These are phyloP conservation scores for Troides helena DNA, from an alignment of 2,888 invertebrate species.

Conservation along the genomic window DNA sequence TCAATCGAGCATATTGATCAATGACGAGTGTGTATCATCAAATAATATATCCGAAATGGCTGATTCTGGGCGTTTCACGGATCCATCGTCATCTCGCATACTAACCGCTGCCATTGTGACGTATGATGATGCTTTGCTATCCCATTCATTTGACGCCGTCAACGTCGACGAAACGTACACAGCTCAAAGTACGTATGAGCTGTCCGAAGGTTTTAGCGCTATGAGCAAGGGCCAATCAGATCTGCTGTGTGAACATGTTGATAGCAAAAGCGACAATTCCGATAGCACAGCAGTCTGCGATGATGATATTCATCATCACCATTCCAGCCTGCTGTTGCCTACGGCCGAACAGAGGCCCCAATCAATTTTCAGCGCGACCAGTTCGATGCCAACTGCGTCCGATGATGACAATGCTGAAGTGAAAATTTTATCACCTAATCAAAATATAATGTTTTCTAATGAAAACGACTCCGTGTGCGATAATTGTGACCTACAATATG, in stretches of 20 bases:
- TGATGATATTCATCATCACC: slow-evolving; percentile 34
- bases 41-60: slow-evolving; percentile 62
- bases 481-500: slow-evolving; percentile 70
- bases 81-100: slow-evolving; percentile 65
- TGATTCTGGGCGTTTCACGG: slow-evolving; percentile 70
- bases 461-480: slow-evolving; percentile 56
- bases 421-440: slow-evolving; percentile 40
- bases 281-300: slow-evolving; percentile 67
- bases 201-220: slow-evolving; percentile 36
- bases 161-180: slow-evolving; percentile 51
- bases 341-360: no score
- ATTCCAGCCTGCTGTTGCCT: no score
- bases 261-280: slow-evolving; percentile 65
- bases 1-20: slow-evolving; percentile 44
- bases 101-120: slow-evolving; percentile 50
- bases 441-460: slow-evolving; percentile 35
- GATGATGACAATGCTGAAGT: slow-evolving; percentile 46
- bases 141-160: slow-evolving; percentile 61
- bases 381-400: slow-evolving; percentile 53
- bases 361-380: no score
- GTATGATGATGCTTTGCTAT: slow-evolving; percentile 68
- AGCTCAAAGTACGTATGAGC: slow-evolving; percentile 33
- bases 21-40: slow-evolving; percentile 54
- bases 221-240: slow-evolving; percentile 34
- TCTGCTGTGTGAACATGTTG: slow-evolving; percentile 61